Conservation (phyloP, 64 coral and sea anemone species). For the Montipora sp. region DNA sequence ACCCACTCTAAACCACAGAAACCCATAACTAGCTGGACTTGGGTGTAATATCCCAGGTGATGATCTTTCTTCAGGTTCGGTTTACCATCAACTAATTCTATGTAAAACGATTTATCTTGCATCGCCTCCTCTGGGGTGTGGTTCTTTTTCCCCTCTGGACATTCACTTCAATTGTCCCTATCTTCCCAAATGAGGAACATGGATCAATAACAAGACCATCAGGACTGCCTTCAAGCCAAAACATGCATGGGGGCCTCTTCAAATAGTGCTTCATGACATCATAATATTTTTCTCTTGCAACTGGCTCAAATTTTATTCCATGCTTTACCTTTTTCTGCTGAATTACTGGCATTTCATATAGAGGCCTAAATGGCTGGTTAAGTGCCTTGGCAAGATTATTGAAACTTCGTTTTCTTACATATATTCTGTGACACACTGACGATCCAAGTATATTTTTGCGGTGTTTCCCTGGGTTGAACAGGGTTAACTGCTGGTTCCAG, state of each 20-base stretch:
- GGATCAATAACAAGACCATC: neutral
- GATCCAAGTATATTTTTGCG: neutral
- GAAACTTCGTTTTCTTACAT: slow-evolving; percentile 18
- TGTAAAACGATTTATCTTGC: slow-evolving; percentile 62
- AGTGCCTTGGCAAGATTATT: neutral
- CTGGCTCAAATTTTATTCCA: slow-evolving; percentile 55
- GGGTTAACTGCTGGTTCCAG: no score
- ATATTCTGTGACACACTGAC: neutral
- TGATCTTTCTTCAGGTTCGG: slow-evolving; percentile 38
- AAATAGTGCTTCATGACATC: slow-evolving; percentile 43
- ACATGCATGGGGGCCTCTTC: slow-evolving; percentile 36
- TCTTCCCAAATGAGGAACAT: neutral
- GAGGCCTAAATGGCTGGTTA: slow-evolving; percentile 33
- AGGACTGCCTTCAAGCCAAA: slow-evolving; percentile 64
- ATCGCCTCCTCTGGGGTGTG: slow-evolving; percentile 46
- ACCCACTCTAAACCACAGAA: neutral
- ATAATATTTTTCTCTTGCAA: slow-evolving; percentile 61
- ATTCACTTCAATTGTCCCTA: slow-evolving; percentile 63
- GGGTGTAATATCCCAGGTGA: slow-evolving; percentile 53
- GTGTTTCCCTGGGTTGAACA: no score
- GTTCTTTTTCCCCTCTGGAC: slow-evolving; percentile 53
- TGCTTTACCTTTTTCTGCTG: slow-evolving; percentile 40
- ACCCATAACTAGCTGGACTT: slow-evolving; percentile 53
- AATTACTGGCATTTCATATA: slow-evolving; percentile 42
- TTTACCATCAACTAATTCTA: slow-evolving; percentile 48